These are phyloP conservation scores for Nasonia longicornis DNA, from an alignment of 1,140 invertebrate species.

Conservation along the genomic window DNA sequence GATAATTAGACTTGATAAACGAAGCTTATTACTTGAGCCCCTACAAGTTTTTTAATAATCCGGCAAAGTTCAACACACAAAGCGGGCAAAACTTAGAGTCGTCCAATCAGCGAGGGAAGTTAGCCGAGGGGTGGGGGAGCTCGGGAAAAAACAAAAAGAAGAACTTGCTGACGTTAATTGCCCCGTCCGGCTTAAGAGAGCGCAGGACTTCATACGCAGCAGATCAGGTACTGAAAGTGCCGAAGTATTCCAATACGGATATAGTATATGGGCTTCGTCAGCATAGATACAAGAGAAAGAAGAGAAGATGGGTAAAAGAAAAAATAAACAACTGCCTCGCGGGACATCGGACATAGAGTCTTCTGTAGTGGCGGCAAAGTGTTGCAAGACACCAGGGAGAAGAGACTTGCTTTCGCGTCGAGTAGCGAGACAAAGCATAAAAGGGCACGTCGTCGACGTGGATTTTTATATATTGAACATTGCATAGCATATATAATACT, in stretches of 20 bases:
- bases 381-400: slow-evolving; percentile 8
- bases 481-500: no score
- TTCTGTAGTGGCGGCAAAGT: slow-evolving; percentile 3
- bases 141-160: neutral
- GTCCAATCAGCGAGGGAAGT: neutral
- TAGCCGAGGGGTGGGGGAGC: neutral
- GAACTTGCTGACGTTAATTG: neutral
- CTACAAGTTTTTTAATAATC: slow-evolving; percentile 6
- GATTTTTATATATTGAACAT: neutral
- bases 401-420: neutral
- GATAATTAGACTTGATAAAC: slow-evolving; percentile 3
- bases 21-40: neutral
- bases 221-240: neutral
- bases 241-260: neutral
- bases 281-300: neutral
- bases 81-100: neutral
- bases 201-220: neutral
- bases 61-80: neutral
- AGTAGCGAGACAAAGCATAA: neutral
- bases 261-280: neutral
- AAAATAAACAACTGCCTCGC: slow-evolving; percentile 12
- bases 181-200: neutral
- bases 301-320: neutral
- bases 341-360: neutral
- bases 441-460: neutral